These are phyloP conservation scores for Oligia strigilis DNA, from an alignment of 2,888 invertebrate genomes.

Conservation along the genomic window DNA sequence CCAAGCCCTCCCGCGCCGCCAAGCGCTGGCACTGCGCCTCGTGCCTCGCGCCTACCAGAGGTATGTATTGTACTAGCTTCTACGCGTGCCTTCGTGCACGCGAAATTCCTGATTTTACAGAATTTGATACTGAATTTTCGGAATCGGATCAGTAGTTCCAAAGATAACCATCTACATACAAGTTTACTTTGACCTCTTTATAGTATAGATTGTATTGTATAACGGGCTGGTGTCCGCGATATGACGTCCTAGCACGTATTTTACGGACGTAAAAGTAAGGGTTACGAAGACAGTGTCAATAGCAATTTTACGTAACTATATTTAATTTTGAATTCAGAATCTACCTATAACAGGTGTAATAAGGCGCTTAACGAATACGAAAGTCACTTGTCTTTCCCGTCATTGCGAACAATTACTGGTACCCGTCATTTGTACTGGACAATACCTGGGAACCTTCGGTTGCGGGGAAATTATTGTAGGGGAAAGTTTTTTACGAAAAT, in stretches of 20 bases:
- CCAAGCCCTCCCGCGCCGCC: conserved; percentile 89
- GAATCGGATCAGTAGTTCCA: too few relatives aligned
- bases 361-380: not conserved
- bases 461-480: too few relatives aligned
- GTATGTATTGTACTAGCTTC: not conserved
- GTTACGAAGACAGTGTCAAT: not conserved
- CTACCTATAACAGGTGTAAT: too few relatives aligned
- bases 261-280: not conserved
- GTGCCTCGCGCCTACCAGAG: conserved; percentile 76
- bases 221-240: not conserved
- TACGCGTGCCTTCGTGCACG: not conserved
- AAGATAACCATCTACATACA: not conserved
- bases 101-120: not conserved
- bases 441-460: too few relatives aligned
- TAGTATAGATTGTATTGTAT: not conserved
- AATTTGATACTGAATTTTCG: not conserved
- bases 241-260: not conserved
- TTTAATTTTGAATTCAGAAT: too few relatives aligned
- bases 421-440: not conserved
- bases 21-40: conserved; percentile 89
- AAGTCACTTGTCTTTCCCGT: not conserved
- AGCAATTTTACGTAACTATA: not conserved
- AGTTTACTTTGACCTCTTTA: not conserved
- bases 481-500: too few relatives aligned
- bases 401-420: not conserved